Evolutionary conservation across 2,888 invertebrate species (phyloP).

Genomic region (Axea sp.): DNA sequence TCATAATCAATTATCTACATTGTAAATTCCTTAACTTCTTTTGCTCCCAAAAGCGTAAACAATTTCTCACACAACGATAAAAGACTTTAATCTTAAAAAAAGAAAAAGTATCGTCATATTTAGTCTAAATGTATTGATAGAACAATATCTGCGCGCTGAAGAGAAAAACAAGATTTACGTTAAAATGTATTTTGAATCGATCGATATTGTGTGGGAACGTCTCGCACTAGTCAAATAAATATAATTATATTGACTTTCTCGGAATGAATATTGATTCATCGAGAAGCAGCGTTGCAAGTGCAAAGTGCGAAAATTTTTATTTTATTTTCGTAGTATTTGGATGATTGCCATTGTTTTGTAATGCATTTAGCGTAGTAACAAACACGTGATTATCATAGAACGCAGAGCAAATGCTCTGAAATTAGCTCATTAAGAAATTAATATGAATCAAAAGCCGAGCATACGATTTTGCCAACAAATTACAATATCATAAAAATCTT

Average conservation of each 20-base stretch:
- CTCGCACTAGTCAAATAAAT: too few relatives aligned
- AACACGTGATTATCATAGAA: constrained; percentile 26
- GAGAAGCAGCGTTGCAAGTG: background rate
- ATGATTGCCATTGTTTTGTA: constrained; percentile 40
- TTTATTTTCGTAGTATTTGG: constrained; percentile 30
- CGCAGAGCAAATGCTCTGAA: constrained; percentile 14
- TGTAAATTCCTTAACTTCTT: too few relatives aligned
- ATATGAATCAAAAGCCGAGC: too few relatives aligned
- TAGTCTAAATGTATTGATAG: constrained; percentile 2
- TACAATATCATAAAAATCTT: too few relatives aligned
- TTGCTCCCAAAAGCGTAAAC: too few relatives aligned
- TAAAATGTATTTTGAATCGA: constrained; percentile 27
- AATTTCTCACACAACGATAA: too few relatives aligned
- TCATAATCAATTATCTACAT: too few relatives aligned
- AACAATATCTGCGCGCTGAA: background rate
- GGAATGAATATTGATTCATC: background rate
- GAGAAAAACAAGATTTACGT: constrained; percentile 23
- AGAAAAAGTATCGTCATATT: too few relatives aligned
- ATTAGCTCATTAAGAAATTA: constrained; percentile 43
- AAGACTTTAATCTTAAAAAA: background rate
- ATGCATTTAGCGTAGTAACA: constrained; percentile 6
- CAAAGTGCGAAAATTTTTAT: constrained; percentile 16
- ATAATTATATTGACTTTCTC: constrained; percentile 10
- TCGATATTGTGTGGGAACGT: constrained; percentile 14
- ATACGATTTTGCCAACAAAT: too few relatives aligned